Conservation (phyloP, 2,888 invertebrate genomes). For the Celastrina argiolus region DNA sequence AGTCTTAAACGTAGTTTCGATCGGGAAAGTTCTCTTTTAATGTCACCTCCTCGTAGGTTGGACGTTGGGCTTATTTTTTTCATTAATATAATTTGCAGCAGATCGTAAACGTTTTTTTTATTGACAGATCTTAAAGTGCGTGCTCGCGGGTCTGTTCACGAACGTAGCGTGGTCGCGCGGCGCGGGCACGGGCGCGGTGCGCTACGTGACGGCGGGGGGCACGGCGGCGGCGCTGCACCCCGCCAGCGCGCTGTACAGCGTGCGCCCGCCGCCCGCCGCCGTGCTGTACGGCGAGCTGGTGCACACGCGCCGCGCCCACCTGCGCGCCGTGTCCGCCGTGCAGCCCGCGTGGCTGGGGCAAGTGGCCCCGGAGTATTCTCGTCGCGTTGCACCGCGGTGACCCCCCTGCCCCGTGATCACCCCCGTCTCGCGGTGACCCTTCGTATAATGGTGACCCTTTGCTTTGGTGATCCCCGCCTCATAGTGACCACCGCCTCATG, state of each 20-base stretch:
- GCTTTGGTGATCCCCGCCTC: background rate
- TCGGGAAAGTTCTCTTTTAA: too few species aligned
- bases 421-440: background rate
- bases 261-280: constrained; percentile 82
- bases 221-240: constrained; percentile 88
- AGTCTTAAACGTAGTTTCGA: too few species aligned
- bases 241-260: constrained; percentile 81
- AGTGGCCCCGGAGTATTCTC: constrained; percentile 58
- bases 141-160: constrained; percentile 88
- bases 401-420: background rate
- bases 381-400: constrained; percentile 41
- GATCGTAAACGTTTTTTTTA: too few species aligned
- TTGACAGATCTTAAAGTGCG: constrained; percentile 81
- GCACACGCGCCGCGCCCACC: constrained; percentile 89
- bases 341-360: constrained; percentile 87
- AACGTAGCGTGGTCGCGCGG: constrained; percentile 89
- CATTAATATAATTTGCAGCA: too few species aligned
- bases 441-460: background rate
- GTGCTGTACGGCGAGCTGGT: constrained; percentile 92
- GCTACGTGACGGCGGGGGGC: constrained; percentile 64
- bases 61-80: too few species aligned
- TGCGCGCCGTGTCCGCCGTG: constrained; percentile 86
- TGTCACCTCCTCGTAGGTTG: too few species aligned
- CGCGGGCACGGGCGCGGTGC: constrained; percentile 76
- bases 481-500: background rate